These are phyloP conservation scores for Drosophila guanche DNA, from an alignment of 1,140 invertebrate species.

Conservation along the genomic window DNA sequence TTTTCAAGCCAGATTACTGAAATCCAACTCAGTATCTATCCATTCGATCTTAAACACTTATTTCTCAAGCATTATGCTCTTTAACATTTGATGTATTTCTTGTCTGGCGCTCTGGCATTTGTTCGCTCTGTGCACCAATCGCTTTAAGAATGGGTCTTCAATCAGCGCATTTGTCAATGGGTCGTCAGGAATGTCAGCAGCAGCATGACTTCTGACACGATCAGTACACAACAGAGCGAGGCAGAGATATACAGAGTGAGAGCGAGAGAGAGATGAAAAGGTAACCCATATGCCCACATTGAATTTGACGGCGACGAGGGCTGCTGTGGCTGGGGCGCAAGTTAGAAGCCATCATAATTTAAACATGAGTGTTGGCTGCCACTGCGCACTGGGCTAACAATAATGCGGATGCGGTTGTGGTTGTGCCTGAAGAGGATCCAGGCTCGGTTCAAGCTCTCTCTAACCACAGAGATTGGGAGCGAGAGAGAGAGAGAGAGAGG, in stretches of 20 bases:
- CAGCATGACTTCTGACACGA: slow-evolving; percentile 52
- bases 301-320: slow-evolving; percentile 13
- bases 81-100: slow-evolving; percentile 19
- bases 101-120: slow-evolving; percentile 3
- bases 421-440: slow-evolving; percentile 30
- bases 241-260: neutral
- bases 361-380: slow-evolving; percentile 80
- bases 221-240: neutral
- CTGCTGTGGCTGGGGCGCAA: slow-evolving; percentile 50
- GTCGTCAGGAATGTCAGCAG: slow-evolving; percentile 49
- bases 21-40: neutral
- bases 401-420: slow-evolving; percentile 42
- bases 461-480: neutral
- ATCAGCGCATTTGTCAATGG: slow-evolving; percentile 49
- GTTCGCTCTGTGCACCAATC: slow-evolving; percentile 9
- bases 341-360: slow-evolving; percentile 81
- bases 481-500: neutral
- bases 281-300: slow-evolving; percentile 52
- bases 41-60: slow-evolving; percentile 1
- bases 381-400: slow-evolving; percentile 68
- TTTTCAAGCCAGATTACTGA: no score
- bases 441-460: slow-evolving; percentile 13
- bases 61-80: slow-evolving; percentile 6
- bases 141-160: slow-evolving; percentile 29
- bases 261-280: neutral